These are phyloP conservation scores for Shinisaurus crocodilurus DNA, from an alignment of 2,113 vertebrate genomes.

Conservation along the genomic window DNA sequence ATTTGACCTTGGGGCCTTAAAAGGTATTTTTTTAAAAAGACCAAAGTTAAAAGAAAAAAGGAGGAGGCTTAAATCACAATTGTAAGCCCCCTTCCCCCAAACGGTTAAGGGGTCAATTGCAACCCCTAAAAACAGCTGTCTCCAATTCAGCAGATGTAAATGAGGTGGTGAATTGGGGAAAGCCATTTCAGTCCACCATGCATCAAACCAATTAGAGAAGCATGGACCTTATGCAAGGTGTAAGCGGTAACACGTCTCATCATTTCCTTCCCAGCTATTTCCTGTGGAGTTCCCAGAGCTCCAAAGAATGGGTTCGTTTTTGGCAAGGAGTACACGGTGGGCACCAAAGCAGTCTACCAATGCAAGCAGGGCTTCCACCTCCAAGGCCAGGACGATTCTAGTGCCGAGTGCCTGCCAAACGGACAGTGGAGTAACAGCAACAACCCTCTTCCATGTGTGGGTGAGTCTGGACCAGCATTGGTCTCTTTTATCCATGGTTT, in stretches of 20 bases:
- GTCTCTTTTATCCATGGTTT: rapidly evolving
- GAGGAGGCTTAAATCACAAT: neutral
- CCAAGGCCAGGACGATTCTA: slow-evolving; percentile 74
- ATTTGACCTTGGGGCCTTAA: no score
- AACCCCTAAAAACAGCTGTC: no score
- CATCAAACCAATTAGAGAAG: neutral
- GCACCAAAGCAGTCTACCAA: slow-evolving; percentile 88
- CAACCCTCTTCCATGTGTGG: slow-evolving; percentile 84
- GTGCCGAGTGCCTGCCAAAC: slow-evolving; percentile 85
- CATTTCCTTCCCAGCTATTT: slow-evolving; percentile 82
- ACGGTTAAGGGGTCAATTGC: no score
- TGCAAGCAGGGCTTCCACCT: slow-evolving; percentile 92
- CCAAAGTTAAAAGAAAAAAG: neutral
- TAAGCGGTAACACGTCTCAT: neutral
- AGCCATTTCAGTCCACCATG: neutral
- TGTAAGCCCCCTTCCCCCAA: no score
- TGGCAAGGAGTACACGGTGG: slow-evolving; percentile 93
- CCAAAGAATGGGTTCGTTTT: slow-evolving; percentile 89
- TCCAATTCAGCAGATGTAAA: no score
- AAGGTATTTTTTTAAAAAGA: neutral
- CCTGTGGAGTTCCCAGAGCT: slow-evolving; percentile 90
- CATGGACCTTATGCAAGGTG: no score
- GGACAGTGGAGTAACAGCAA: slow-evolving; percentile 93
- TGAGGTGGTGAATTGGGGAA: neutral
- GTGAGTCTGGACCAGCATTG: slow-evolving; percentile 78